Evolutionary conservation across 2,797 vertebrate genomes (phyloP).

Genomic region (Microctenopoma stevenorrisi): DNA sequence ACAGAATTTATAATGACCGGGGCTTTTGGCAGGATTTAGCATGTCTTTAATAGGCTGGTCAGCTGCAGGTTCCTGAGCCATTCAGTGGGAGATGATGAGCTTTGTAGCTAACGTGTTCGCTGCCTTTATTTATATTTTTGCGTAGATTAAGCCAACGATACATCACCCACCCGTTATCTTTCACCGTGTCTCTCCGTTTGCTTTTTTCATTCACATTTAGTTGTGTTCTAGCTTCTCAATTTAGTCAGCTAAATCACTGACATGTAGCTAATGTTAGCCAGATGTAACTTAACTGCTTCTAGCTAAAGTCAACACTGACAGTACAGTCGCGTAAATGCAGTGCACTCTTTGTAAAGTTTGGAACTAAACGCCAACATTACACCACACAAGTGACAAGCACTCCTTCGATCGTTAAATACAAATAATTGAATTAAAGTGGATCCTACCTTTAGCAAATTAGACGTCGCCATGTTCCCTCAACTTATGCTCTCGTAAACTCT

Average conservation of each 20-base stretch:
- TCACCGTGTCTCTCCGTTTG: background rate
- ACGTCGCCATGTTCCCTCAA: conserved; percentile 98
- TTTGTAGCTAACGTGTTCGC: conserved; percentile 18
- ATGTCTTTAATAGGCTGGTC: conserved; percentile 32
- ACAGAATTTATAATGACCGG: conserved; percentile 19
- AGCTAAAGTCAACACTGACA: conserved; percentile 25
- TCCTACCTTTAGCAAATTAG: conserved; percentile 99
- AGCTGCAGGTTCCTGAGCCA: conserved; percentile 35
- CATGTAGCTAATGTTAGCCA: conserved; percentile 73
- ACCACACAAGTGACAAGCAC: conserved; percentile 45
- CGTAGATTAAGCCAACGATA: background rate
- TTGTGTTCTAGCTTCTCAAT: conserved; percentile 40
- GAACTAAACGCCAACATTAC: conserved; percentile 6
- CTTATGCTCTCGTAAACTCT: conserved; percentile 86
- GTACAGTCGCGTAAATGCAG: background rate
- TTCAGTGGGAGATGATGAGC: conserved; percentile 57
- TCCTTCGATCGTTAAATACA: conserved; percentile 10
- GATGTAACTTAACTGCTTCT: conserved; percentile 56
- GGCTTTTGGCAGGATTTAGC: conserved; percentile 36
- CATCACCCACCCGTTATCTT: background rate
- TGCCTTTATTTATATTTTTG: background rate
- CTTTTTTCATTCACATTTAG: conserved; percentile 9
- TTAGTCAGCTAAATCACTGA: conserved; percentile 65
- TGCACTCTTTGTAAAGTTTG: background rate
- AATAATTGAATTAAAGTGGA: conserved; percentile 67